Evolutionary conservation across 2,797 vertebrate genomes (phyloP), one percentile per base, ranked within the genome.

Genomic region (Scolopax rusticola): DNA sequence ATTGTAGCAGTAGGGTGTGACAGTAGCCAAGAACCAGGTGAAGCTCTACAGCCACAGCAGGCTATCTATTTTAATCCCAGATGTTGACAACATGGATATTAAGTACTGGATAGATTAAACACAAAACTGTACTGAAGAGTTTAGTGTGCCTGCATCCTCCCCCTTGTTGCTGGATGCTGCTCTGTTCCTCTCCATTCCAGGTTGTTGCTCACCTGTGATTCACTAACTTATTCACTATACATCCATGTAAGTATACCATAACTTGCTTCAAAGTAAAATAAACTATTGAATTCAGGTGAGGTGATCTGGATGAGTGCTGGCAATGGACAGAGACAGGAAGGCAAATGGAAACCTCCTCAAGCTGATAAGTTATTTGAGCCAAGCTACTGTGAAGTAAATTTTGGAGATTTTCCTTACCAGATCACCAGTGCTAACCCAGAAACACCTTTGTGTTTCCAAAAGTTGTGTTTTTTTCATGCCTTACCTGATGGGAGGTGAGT

Each of bases 391-490:
- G 28, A 89, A 77, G 27, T 19, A 87, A 87, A 92, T 45, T 20
- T 59, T 76, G 30, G 30, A 70, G 23, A 40, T 45, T 61, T 27
- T 82, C 36, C 43, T 63, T 59, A 51, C 9, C 3, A 51, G 43
- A 78, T 54, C 51, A 70, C 40, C 11, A 57, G 14, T 61, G 60
- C 27, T 78, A 78, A 54, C 8, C 12, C 27, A 59, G 41, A 0
- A 86, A 61, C 33, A 54, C 7, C 19, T 59, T 48, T n/a, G 4
- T 40, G 6, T 59, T 54, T 85, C 48, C 36, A 20, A 43, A 83
- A 45, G 12, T 13, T 50, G 8, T 0, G 0, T 13, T 48, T 59
- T 73, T 80, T 25, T 33, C 11, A 10, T 71, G 56, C 5, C 33
- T 79, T 91, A 18, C 16, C 3, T 23, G 14, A 60, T 14, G 30